Percentiles rank a stretch among this genome's conserved stretches.
Conservation (phyloP, 2,888 invertebrate genomes). For the Apamea epomidion region DNA sequence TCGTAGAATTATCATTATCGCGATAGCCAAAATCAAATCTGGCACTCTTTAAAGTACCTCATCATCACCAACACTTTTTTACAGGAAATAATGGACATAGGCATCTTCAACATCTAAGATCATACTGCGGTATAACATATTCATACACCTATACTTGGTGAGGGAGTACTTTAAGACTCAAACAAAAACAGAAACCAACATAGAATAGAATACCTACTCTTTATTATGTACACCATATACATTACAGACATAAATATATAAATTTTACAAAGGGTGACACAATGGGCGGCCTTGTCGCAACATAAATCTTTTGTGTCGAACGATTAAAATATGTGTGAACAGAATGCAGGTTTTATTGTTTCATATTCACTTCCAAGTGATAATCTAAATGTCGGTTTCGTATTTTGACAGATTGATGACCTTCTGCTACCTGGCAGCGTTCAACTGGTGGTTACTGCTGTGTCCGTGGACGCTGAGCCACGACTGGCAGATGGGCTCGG, state of each 20-base stretch:
- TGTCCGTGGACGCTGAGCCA: conserved; percentile 95
- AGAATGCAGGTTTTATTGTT: background rate
- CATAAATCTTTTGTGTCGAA: background rate
- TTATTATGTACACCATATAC: too few species aligned
- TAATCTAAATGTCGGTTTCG: background rate
- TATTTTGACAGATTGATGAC: conserved; percentile 93
- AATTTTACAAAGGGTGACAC: too few species aligned
- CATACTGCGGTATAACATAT: background rate
- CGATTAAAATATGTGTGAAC: background rate
- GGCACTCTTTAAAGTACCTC: background rate
- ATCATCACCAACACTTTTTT: background rate
- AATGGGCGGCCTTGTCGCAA: too few species aligned
- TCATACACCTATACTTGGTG: background rate
- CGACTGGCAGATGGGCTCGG: conserved; percentile 97
- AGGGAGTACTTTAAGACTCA: background rate
- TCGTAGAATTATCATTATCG: background rate
- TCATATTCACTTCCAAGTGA: background rate
- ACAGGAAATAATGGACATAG: background rate
- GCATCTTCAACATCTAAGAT: background rate
- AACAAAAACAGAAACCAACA: background rate
- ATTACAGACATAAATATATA: too few species aligned
- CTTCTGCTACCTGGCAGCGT: conserved; percentile 95
- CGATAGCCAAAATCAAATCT: background rate
- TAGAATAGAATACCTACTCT: too few species aligned
- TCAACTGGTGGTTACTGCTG: conserved; percentile 96